Conservation (phyloP, 1,140 invertebrate species). For the Macrobrachium nipponense region DNA sequence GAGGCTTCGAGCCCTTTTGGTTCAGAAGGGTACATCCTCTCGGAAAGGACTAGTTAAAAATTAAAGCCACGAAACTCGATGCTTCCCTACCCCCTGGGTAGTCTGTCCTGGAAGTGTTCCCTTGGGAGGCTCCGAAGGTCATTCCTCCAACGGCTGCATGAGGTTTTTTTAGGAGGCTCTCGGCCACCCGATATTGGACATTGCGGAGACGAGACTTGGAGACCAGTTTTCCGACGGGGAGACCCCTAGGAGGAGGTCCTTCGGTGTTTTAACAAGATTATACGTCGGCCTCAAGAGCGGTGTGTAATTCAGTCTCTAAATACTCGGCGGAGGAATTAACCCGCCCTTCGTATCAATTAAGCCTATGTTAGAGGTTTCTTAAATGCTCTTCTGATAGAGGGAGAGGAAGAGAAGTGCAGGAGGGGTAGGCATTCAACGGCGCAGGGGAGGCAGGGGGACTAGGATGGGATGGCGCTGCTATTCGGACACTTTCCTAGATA, state of each 20-base stretch:
- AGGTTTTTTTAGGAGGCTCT: constrained; percentile 8
- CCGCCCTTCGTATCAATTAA: constrained; percentile 27
- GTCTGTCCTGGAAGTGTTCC: background rate
- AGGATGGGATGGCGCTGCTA: too few species aligned
- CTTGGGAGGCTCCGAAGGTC: background rate
- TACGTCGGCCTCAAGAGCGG: background rate
- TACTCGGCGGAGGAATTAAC: constrained; percentile 21
- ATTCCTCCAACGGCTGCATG: background rate
- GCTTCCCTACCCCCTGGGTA: background rate
- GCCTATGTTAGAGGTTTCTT: background rate
- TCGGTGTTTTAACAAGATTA: constrained; percentile 12
- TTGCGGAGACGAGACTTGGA: background rate
- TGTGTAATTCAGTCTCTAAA: constrained; percentile 3
- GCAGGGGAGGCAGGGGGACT: background rate
- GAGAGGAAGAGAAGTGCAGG: background rate
- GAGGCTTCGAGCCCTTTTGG: background rate
- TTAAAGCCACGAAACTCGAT: constrained; percentile 20
- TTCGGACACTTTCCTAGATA: too few species aligned
- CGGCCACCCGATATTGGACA: constrained; percentile 13
- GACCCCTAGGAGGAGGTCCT: too few species aligned
- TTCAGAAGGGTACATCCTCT: background rate
- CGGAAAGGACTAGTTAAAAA: constrained; percentile 32
- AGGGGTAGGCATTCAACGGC: background rate
- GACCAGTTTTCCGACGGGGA: constrained; percentile 9
- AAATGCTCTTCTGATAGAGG: background rate